Base-by-base conservation (phyloP, 2,888 invertebrate species). In the Dryococelus australis region DNA sequence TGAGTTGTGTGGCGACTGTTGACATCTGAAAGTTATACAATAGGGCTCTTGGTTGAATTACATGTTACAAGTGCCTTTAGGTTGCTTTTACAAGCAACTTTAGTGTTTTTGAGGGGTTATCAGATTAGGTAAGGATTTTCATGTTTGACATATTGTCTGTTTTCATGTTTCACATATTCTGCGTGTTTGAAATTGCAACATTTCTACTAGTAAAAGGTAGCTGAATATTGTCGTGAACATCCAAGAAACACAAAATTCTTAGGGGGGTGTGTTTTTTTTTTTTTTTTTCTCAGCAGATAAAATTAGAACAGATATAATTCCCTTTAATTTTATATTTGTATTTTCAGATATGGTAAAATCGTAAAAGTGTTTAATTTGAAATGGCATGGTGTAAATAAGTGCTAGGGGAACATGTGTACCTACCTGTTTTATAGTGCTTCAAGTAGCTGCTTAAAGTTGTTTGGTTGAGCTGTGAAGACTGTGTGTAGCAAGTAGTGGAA, bases 61-160 rank as follows among this genome's bases (percentile, higher is more conserved):
- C n/a, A 12, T 65, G 65, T 65, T 65, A 65, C 20, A 65, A 65
- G 65, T 65, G 24, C 65, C 65, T 20, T 65, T 65, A 65, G 65
- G 65, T 65, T 65, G 65, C 65, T 65, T 65, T 65, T n/a, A 24
- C 65, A n/a, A 65, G 65, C 65, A 65, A 65, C n/a, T 65, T 65
- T n/a, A 8, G 8, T n/a, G 8, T 65, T 65, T 65, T 65, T 65
- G 8, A 16, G 47, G 16, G 47, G 65, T 65, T 65, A 9, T 24
- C 65, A 65, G n/a, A 65, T 16, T 65, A 24, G 20, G 8, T 65
- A 20, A 65, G 16, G 65, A 65, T 65, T 65, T 24, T 65, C n/a
- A 65, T 65, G 35, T 35, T 35, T 35, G 16, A 65, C 10, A 65
- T 8, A 8, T 65, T 65, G 47, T 47, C 47, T 47, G 47, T 35